Evolutionary conservation across 1,140 invertebrate genomes (phyloP).

Genomic region (Philotrypesis tridentata): DNA sequence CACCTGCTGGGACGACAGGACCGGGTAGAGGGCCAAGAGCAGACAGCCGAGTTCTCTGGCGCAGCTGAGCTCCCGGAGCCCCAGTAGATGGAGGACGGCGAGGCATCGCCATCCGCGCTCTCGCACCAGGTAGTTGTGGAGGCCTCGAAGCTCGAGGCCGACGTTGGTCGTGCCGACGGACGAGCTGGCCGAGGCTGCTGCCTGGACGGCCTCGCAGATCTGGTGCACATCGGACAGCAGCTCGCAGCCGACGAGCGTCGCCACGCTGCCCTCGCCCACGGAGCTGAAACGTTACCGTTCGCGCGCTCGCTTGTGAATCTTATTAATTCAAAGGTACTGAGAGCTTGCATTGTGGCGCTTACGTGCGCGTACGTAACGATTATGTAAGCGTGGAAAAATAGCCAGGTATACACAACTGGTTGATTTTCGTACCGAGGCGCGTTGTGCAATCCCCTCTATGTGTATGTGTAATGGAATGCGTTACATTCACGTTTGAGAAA

Average conservation of each 20-base stretch:
- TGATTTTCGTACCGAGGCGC: neutral
- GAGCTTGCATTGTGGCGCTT: too few species aligned
- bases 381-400: neutral
- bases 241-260: constrained; percentile 78
- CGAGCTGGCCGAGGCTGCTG: neutral
- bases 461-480: too few species aligned
- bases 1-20: constrained; percentile 59
- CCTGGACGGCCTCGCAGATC: constrained; percentile 67
- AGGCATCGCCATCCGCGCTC: constrained; percentile 79
- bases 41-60: constrained; percentile 77
- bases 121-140: constrained; percentile 75
- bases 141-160: constrained; percentile 66
- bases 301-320: too few species aligned
- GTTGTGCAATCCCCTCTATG: neutral
- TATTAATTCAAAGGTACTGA: too few species aligned
- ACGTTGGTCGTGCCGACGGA: constrained; percentile 51
- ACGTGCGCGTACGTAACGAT: neutral
- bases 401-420: neutral
- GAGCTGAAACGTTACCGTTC: too few species aligned
- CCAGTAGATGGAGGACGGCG: constrained; percentile 75
- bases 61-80: constrained; percentile 76
- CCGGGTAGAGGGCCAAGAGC: constrained; percentile 77
- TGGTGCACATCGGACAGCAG: constrained; percentile 78
- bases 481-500: neutral
- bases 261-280: constrained; percentile 72